Evolutionary conservation across 2,888 invertebrate species (phyloP), one percentile per base, ranked within the genome.

Genomic region (Noctua janthe): DNA sequence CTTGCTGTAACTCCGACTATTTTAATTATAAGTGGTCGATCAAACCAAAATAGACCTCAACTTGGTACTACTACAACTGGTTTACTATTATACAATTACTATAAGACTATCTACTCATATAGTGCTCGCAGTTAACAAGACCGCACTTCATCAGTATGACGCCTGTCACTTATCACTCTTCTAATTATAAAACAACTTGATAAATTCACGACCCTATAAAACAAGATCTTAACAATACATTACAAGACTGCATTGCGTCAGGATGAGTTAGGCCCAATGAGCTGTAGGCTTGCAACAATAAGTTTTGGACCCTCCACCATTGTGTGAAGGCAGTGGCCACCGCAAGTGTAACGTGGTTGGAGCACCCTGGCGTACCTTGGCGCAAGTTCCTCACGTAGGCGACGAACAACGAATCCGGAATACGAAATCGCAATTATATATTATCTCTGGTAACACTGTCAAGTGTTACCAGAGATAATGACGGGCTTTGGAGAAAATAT

Each of bases 321-420:
- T 39, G 83, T n/a, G 69, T 80, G 66, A 87, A 75, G 81, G 81
- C 83, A 35, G 73, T 78, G 23, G 62, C 64, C 35, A 47, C 66
- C 73, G 80, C 76, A 86, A 64, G 47, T 75, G 15, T 78, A 87
- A 82, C n/a, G 23, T 84, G 73, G 82, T 80, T 67, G 49, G 62
- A 85, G 43, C 82, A 88, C 88, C 88, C 87, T 82, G 71, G 71
- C 75, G 62, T 83, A 88, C 88, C 88, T 88, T 82, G 74, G 72
- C 74, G 77, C 83, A 76, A 74, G 84, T 74, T 88, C 78, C 85
- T 89, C 91, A 88, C 91, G 91, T 91, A 90, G 83, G 62, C 84
- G 74, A 85, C 77, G 81, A 81, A 73, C 77, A 80, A 87, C 86
- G 81, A 74, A 77, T 81, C 23, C 80, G 39, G 91, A 91, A 91